Conservation (phyloP, 2,797 vertebrate species). For the Bradypodion pumilum region DNA sequence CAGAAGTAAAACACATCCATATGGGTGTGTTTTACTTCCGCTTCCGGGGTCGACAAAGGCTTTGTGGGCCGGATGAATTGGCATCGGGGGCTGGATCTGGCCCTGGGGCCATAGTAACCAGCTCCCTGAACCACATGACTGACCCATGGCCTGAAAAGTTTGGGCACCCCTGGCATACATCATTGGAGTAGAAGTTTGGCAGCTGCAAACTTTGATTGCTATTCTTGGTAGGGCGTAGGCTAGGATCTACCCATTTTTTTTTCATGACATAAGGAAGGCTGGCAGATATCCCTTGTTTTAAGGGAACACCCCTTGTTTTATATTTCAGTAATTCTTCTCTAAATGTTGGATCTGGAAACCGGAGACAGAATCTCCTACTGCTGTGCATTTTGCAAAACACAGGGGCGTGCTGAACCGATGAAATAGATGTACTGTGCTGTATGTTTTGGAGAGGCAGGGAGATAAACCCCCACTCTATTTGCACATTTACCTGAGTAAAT, state of each 20-base stretch:
- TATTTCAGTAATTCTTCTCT: not conserved
- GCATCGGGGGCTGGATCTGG: no score
- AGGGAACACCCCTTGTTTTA: not conserved
- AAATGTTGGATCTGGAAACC: not conserved
- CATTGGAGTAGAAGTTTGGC: slow-evolving; percentile 47
- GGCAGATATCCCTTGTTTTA: not conserved
- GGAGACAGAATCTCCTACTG: not conserved
- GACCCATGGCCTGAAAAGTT: no score
- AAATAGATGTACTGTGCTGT: not conserved
- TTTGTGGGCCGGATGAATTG: no score
- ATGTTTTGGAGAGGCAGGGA: not conserved
- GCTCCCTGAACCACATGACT: no score
- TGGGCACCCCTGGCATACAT: no score
- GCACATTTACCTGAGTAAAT: not conserved
- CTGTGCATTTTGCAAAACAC: not conserved
- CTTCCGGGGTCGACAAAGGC: no score
- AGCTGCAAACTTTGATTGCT: slow-evolving; percentile 49
- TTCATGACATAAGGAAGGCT: not conserved
- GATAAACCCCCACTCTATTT: not conserved
- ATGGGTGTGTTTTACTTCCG: no score
- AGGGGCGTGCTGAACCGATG: not conserved
- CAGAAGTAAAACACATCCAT: no score
- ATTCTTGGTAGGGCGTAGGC: slow-evolving; percentile 16
- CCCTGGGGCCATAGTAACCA: no score
- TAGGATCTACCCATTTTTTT: slow-evolving; percentile 23